Base-by-base conservation (phyloP, 2,888 invertebrate species). In the Drosophila multiciliata region DNA sequence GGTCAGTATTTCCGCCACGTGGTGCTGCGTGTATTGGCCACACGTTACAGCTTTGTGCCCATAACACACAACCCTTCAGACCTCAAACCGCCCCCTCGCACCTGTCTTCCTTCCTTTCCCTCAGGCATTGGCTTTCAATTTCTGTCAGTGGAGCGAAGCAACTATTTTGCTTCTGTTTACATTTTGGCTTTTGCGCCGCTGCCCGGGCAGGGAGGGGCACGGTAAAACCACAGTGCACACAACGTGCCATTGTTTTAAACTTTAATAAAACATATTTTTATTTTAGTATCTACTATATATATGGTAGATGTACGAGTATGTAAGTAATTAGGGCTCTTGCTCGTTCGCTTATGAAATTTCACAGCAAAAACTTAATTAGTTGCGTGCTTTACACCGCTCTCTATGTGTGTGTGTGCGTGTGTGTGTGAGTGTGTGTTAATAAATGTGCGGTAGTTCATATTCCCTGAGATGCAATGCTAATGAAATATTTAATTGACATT, bases 401-500 rank as follows among this genome's bases (percentile, higher is more conserved):
- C 29, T 29, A 5, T 23, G 23, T 57, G 53, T 60, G 63, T 59
- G 57, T 38, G 29, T 55, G 45, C n/a, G 66, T 49, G 2, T 53
- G 23, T 6, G 12, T 33, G 45, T 15, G 36, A 20, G 42, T 62
- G 33, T 65, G 50, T 26, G 23, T 60, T 6, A 61, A 36, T 52
- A 50, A 20, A 55, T 45, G 15, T 38, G 52, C 9, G 9, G 48
- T 36, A 38, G 42, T 61, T 32, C 29, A 36, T 72, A 67, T 61
- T 65, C 80, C 55, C 73, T 23, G 66, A 66, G 65, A 65, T 73
- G 63, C 74, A 75, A 38, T 61, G 80, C 80, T 83, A 76, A 90
- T 87, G 66, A 90, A 87, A 80, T 90, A 87, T 90, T 86, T 76
- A 86, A 89, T 72, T 88, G 89, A 72, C 78, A 89, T 88, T 86